A percentile compares a stretch with the other conserved stretches of the same genome.
These are phyloP conservation scores for Hypotaenidia okinawae DNA, from an alignment of 2,797 vertebrate species.

Conservation along the genomic window DNA sequence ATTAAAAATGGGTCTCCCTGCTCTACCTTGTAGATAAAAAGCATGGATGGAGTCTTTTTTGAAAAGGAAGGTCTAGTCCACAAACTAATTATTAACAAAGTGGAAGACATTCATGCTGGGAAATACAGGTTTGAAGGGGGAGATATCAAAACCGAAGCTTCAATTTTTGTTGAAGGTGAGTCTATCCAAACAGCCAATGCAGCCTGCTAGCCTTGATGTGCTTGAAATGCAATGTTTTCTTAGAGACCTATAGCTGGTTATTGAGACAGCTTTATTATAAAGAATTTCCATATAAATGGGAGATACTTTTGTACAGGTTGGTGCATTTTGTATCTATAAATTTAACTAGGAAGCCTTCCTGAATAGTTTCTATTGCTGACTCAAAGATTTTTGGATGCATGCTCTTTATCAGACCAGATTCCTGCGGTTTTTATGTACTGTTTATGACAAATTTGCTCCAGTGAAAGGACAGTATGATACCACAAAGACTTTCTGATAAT, in stretches of 20 bases:
- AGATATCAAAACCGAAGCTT: conserved; percentile 84
- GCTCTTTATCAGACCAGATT: neutral
- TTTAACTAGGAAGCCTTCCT: neutral
- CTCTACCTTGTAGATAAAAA: conserved; percentile 74
- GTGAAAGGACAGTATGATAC: neutral
- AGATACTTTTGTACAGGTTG: neutral
- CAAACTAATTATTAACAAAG: conserved; percentile 79
- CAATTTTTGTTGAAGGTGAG: conserved; percentile 85
- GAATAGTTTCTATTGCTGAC: neutral
- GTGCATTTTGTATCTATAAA: neutral
- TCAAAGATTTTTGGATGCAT: neutral
- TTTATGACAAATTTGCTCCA: neutral
- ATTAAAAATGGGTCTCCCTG: neutral
- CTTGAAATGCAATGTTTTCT: neutral
- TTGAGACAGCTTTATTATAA: neutral
- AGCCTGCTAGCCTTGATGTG: neutral
- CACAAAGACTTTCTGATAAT: neutral
- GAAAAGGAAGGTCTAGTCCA: conserved; percentile 80
- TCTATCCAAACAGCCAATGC: neutral
- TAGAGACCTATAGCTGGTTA: neutral
- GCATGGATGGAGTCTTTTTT: conserved; percentile 77
- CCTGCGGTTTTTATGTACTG: neutral
- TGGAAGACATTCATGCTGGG: conserved; percentile 80
- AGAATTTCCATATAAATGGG: neutral
- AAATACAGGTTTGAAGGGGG: conserved; percentile 87